phyloP scores from a whole-genome alignment of 2,113 vertebrate species.

The Nerophis ophidion region DNA sequence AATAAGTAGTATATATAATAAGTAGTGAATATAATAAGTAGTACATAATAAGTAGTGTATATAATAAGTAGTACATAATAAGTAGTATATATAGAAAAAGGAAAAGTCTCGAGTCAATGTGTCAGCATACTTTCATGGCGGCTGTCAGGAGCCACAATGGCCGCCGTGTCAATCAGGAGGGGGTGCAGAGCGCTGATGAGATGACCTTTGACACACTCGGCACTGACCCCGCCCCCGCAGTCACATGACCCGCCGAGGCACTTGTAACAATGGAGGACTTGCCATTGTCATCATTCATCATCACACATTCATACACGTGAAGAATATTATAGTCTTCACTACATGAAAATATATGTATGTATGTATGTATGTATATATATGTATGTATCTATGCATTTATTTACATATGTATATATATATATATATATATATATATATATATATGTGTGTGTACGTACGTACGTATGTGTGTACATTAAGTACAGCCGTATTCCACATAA shows the following conservation, averaged over 20 bases:
- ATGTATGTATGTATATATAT: too few species aligned
- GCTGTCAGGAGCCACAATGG: slow-evolving; percentile 19
- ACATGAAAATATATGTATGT: not conserved
- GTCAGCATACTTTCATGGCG: slow-evolving; percentile 32
- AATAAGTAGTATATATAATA: too few species aligned
- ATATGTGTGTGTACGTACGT: too few species aligned
- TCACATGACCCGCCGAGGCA: not conserved
- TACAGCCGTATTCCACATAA: too few species aligned
- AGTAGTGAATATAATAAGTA: too few species aligned
- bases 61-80: too few species aligned
- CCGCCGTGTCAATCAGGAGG: slow-evolving; percentile 41
- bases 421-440: too few species aligned
- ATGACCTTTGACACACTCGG: slow-evolving; percentile 33
- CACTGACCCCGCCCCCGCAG: too few species aligned
- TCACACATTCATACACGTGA: slow-evolving; percentile 20
- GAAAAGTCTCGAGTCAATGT: slow-evolving; percentile 29
- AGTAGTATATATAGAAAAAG: not conserved
- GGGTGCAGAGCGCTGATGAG: slow-evolving; percentile 20
- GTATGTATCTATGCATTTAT: not conserved
- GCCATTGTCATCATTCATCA: too few species aligned
- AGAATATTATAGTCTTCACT: not conserved
- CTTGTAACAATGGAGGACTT: slow-evolving; percentile 29
- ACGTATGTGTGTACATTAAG: too few species aligned
- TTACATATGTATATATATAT: too few species aligned
- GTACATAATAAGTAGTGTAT: too few species aligned